phyloP scores from a whole-genome alignment of 2,113 vertebrate genomes.

The Triplophysa tibetana region DNA sequence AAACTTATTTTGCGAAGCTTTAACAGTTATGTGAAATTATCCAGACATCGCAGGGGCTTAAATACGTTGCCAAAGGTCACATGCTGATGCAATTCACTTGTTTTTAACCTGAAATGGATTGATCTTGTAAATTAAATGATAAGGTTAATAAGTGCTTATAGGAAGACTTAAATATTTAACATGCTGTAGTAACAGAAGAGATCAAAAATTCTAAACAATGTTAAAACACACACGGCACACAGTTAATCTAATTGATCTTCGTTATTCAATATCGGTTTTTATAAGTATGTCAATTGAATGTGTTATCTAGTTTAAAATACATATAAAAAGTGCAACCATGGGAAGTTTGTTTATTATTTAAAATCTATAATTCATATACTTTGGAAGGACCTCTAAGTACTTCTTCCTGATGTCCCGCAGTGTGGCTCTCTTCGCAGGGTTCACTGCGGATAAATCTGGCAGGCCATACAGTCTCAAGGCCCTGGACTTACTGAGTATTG shows the following conservation, averaged over 20 bases:
- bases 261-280: no score
- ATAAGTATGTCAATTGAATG: no score
- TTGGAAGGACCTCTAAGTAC: background rate
- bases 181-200: no score
- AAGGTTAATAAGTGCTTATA: conserved; percentile 5
- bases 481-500: background rate
- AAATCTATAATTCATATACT: conserved; percentile 2
- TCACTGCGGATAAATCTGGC: conserved; percentile 19
- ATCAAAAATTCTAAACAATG: no score
- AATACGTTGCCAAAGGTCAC: conserved; percentile 38
- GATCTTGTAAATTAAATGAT: conserved; percentile 28
- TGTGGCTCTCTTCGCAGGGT: conserved; percentile 3
- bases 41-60: conserved; percentile 7
- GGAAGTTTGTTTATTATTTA: background rate
- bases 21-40: conserved; percentile 12
- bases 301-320: background rate
- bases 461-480: conserved; percentile 34
- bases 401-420: conserved; percentile 24
- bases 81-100: conserved; percentile 44
- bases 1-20: background rate
- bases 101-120: conserved; percentile 40
- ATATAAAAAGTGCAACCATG: background rate
- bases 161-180: background rate
- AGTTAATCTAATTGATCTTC: no score
- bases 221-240: no score